A percentile compares a stretch with the other conserved stretches of the same genome.
These are phyloP conservation scores for Diarsia brunnea DNA, from an alignment of 2,888 invertebrate species.

Conservation along the genomic window DNA sequence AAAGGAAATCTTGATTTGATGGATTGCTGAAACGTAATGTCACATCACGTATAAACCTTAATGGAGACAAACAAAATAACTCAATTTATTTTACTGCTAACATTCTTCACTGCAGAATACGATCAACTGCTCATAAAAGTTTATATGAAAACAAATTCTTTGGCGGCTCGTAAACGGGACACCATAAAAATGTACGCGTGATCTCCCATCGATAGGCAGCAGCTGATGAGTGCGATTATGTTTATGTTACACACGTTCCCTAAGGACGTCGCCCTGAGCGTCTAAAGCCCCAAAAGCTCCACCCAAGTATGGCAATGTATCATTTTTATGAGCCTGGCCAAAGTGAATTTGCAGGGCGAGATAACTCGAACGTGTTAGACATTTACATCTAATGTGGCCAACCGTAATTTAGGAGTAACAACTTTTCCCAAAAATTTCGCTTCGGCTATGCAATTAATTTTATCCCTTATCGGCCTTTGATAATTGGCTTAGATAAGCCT, in stretches of 20 bases:
- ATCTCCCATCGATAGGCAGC: slow-evolving; percentile 79
- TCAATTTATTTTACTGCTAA: slow-evolving; percentile 60
- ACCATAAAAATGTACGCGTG: slow-evolving; percentile 78
- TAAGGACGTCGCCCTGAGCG: slow-evolving; percentile 75
- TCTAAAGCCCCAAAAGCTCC: slow-evolving; percentile 81
- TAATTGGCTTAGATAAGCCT: slow-evolving; percentile 67
- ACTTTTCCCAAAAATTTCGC: slow-evolving; percentile 61
- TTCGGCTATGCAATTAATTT: slow-evolving; percentile 63
- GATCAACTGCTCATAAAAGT: slow-evolving; percentile 78
- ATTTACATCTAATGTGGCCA: slow-evolving; percentile 81
- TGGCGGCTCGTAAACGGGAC: slow-evolving; percentile 81
- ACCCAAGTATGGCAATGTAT: slow-evolving; percentile 84
- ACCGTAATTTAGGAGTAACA: slow-evolving; percentile 67
- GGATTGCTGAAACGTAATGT: slow-evolving; percentile 18
- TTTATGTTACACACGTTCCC: slow-evolving; percentile 83
- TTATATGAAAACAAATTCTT: slow-evolving; percentile 82
- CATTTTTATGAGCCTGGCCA: slow-evolving; percentile 87
- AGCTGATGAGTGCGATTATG: slow-evolving; percentile 87
- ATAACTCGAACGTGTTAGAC: slow-evolving; percentile 87
- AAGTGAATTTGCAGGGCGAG: slow-evolving; percentile 88
- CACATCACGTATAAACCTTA: slow-evolving; percentile 15
- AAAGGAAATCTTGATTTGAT: slow-evolving; percentile 19
- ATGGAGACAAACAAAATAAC: slow-evolving; percentile 44
- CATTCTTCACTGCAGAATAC: slow-evolving; percentile 69
- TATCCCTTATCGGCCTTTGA: slow-evolving; percentile 64